phyloP scores from a whole-genome alignment of 2,797 vertebrate species.

The Neosilurus mollespiculum region DNA sequence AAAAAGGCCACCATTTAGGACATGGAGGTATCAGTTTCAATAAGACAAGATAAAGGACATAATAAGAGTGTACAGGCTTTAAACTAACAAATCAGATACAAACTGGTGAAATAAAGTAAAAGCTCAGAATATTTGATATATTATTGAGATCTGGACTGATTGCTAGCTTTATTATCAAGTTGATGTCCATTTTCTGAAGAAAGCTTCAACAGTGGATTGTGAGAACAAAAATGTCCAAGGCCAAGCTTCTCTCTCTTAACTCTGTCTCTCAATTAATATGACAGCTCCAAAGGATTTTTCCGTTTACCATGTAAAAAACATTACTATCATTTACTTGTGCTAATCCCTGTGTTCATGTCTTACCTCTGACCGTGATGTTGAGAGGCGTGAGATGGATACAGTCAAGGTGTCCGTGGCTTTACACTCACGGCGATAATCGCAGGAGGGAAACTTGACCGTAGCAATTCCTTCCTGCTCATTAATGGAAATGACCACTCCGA shows the following conservation, averaged over 20 bases:
- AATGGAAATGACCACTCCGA: slow-evolving; percentile 94
- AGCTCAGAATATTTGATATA: no score
- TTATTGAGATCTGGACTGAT: no score
- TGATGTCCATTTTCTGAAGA: no score
- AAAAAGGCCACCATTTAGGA: no score
- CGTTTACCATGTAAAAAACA: not conserved
- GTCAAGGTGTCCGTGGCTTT: slow-evolving; percentile 93
- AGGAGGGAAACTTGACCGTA: slow-evolving; percentile 91
- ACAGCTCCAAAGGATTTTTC: not conserved
- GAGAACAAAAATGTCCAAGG: not conserved
- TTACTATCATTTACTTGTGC: not conserved
- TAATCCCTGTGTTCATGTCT: not conserved
- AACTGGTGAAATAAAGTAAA: no score
- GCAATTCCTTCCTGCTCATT: slow-evolving; percentile 98
- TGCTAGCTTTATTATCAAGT: no score
- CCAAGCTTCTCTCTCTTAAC: not conserved
- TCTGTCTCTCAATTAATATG: not conserved
- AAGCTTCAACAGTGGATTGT: no score
- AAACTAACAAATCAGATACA: no score
- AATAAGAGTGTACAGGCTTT: no score
- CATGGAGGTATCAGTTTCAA: no score
- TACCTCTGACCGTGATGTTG: slow-evolving; percentile 96
- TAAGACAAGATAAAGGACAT: no score
- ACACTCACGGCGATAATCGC: slow-evolving; percentile 89
- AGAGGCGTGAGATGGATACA: slow-evolving; percentile 94